Evolutionary conservation across 2,888 invertebrate genomes (phyloP).

Genomic region (Caenorhabditis sp.): DNA sequence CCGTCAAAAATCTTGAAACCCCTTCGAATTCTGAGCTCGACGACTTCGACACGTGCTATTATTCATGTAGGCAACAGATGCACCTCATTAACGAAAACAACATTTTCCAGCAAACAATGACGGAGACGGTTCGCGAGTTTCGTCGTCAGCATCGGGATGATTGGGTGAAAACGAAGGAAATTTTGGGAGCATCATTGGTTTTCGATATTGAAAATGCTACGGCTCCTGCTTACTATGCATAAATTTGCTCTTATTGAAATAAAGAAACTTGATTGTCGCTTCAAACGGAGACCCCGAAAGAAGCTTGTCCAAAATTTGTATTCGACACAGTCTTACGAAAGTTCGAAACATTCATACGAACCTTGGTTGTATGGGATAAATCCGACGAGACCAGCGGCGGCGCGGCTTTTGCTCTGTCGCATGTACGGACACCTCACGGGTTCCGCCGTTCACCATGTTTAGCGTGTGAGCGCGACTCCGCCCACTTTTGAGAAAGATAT

Average conservation of each 20-base stretch:
- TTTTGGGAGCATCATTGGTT: slow-evolving; percentile 61
- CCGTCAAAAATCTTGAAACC: slow-evolving; percentile 61
- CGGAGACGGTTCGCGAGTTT: slow-evolving; percentile 64
- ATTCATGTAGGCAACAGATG: slow-evolving; percentile 50
- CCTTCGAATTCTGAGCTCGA: slow-evolving; percentile 46
- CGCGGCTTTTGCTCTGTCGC: too few relatives aligned
- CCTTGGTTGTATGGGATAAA: too few relatives aligned
- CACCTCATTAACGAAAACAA: neutral
- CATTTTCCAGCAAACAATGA: slow-evolving; percentile 55
- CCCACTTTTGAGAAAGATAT: too few relatives aligned
- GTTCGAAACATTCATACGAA: too few relatives aligned
- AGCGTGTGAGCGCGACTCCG: slow-evolving; percentile 7
- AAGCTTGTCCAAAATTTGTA: too few relatives aligned
- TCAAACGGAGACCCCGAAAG: too few relatives aligned
- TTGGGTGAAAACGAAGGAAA: slow-evolving; percentile 51
- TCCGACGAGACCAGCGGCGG: too few relatives aligned
- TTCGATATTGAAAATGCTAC: slow-evolving; percentile 72
- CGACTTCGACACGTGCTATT: slow-evolving; percentile 25
- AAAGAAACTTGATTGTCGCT: too few relatives aligned
- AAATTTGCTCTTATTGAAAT: neutral
- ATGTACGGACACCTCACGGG: slow-evolving; percentile 46
- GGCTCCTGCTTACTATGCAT: slow-evolving; percentile 71
- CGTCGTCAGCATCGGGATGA: slow-evolving; percentile 67
- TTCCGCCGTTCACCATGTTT: slow-evolving; percentile 34
- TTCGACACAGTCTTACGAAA: too few relatives aligned